These are phyloP conservation scores for Heteromurus nitidus DNA, from an alignment of 2,888 invertebrate genomes.

Conservation along the genomic window DNA sequence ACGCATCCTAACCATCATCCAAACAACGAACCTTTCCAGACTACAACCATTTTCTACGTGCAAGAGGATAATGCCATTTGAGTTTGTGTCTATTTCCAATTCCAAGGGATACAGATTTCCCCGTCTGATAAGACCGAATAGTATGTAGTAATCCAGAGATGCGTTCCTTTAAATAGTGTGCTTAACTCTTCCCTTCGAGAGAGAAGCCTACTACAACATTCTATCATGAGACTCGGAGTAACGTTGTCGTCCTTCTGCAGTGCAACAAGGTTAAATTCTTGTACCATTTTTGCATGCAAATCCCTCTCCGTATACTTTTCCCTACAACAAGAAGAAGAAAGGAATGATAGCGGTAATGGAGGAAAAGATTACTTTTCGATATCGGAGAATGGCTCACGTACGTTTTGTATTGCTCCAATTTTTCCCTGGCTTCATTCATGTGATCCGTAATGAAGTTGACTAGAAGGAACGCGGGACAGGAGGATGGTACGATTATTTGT, in stretches of 20 bases:
- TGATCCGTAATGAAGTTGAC: conserved; percentile 88
- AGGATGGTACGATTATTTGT: conserved; percentile 93
- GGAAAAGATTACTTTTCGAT: background rate
- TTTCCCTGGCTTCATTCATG: conserved; percentile 84
- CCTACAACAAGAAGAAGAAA: conserved; percentile 76
- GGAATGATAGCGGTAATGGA: background rate
- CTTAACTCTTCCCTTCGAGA: conserved; percentile 75
- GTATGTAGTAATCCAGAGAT: conserved; percentile 90
- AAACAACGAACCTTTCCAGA: too few relatives aligned
- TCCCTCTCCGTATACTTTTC: conserved; percentile 88
- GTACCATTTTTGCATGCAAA: conserved; percentile 81
- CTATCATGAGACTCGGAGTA: conserved; percentile 91
- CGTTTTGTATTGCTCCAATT: conserved; percentile 85
- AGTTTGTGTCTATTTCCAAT: conserved; percentile 80
- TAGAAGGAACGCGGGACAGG: conserved; percentile 90
- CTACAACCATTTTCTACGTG: too few relatives aligned
- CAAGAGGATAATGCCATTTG: too few relatives aligned
- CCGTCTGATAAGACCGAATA: conserved; percentile 94
- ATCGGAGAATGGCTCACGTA: conserved; percentile 74
- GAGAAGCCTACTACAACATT: conserved; percentile 85
- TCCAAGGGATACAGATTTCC: conserved; percentile 94
- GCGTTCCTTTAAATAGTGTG: conserved; percentile 80
- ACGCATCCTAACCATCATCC: too few relatives aligned
- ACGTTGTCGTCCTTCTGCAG: conserved; percentile 93
- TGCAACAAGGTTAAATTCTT: conserved; percentile 82